Evolutionary conservation across 2,888 invertebrate species (phyloP), one percentile per base, ranked within the genome.

Genomic region (Nephrotoma appendiculata): DNA sequence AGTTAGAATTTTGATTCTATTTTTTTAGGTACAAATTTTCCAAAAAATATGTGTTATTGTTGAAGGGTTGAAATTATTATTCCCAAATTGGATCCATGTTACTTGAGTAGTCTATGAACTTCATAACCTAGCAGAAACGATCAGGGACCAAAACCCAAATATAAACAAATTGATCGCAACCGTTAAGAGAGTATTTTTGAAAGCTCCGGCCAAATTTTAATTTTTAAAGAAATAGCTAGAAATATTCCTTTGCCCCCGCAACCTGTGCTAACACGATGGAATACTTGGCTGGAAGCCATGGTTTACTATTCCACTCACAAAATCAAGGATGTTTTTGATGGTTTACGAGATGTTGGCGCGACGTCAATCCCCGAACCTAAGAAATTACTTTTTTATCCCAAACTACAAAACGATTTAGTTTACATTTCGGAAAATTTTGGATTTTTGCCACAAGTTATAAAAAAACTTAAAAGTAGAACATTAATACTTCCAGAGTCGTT

Each of bases 101-200:
- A 83, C 83, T 83, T 90, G 90, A 87, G 84, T 90, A 52, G 89
- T 89, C 19, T 89, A 90, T 87, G 89, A 88, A 31, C 45, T 90
- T 6, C 89, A 90, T 87, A 86, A 89, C 52, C 88, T 90, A 9
- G 89, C 88, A 31, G 90, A 90, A 88, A 86, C 87, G 42, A 87
- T 90, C 41, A 52, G 89, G 87, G 31, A 57, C 1, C 44, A 1
- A 9, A 44, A 44, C 44, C 6, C 44, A 44, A 44, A 44, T 44
- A 44, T 44, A 44, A 44, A 44, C 87, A 87, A 86, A 41, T 88
- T 90, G 15, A 88, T 90, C 42, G 87, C 87, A 11, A 86, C 41
- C 41, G 86, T 88, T 9, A 89, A 90, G 88, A 89, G 89, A 86
- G 19, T 19, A 19, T 19, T 19, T 19, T 19, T 19, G 19, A 19